phyloP scores from a whole-genome alignment of 2,888 invertebrate genomes.

The Ceratothoa steindachneri region DNA sequence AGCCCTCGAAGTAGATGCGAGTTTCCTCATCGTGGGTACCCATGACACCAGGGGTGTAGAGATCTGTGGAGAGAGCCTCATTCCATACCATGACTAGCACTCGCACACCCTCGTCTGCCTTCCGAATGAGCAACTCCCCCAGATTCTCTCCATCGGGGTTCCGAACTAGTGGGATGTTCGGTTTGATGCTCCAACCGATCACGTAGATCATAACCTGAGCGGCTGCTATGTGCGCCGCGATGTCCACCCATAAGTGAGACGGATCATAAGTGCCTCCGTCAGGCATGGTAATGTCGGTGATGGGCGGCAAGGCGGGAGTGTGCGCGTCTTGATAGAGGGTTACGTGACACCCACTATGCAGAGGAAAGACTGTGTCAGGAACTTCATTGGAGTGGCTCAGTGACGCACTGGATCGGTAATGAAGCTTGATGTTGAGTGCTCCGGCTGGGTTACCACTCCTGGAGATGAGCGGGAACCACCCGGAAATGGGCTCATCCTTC shows the following conservation, averaged over 20 bases:
- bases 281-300: constrained; percentile 32
- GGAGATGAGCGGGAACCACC: constrained; percentile 41
- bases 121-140: constrained; percentile 47
- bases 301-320: constrained; percentile 41
- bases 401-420: constrained; percentile 28
- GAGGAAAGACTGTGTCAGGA: constrained; percentile 46
- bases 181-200: constrained; percentile 47
- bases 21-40: constrained; percentile 49
- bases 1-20: constrained; percentile 44
- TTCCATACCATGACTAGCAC: constrained; percentile 48
- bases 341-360: constrained; percentile 34
- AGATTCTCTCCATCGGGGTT: constrained; percentile 35
- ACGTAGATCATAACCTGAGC: constrained; percentile 47
- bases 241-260: constrained; percentile 44
- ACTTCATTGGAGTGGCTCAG: constrained; percentile 43
- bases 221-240: constrained; percentile 29
- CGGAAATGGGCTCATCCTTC: constrained; percentile 34
- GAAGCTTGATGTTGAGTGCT: constrained; percentile 33
- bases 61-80: constrained; percentile 45
- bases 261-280: constrained; percentile 41
- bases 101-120: constrained; percentile 46
- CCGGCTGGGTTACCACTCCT: constrained; percentile 31
- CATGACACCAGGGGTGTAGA: constrained; percentile 47
- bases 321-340: constrained; percentile 48
- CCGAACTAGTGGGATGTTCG: constrained; percentile 32